Percentiles rank a stretch among this genome's conserved stretches.
These are phyloP conservation scores for Drosophila guanche DNA, from an alignment of 1,140 invertebrate genomes.

Conservation along the genomic window DNA sequence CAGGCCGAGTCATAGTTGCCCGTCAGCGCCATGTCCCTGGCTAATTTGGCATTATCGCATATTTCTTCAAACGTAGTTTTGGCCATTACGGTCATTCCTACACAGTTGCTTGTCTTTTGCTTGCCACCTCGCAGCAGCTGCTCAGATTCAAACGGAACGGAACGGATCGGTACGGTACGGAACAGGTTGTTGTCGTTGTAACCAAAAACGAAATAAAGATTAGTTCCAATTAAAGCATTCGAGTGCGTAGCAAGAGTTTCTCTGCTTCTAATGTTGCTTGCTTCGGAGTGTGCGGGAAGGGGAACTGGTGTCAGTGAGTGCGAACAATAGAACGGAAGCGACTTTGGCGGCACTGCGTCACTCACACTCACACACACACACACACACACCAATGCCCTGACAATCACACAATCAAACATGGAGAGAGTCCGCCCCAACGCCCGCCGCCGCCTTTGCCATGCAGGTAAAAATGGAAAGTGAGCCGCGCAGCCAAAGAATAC, in stretches of 20 bases:
- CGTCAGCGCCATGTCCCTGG: constrained; percentile 95
- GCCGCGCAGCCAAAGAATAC: constrained; percentile 17
- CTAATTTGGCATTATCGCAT: constrained; percentile 95
- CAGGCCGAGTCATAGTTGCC: constrained; percentile 97
- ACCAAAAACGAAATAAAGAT: constrained; percentile 78
- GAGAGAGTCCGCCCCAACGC: constrained; percentile 33
- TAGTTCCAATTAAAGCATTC: constrained; percentile 70
- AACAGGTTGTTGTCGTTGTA: constrained; percentile 79
- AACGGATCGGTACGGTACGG: constrained; percentile 19
- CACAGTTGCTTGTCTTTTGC: constrained; percentile 83
- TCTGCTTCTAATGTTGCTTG: constrained; percentile 2
- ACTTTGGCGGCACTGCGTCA: constrained; percentile 61
- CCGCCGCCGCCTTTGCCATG: constrained; percentile 35
- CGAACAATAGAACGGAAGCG: constrained; percentile 78
- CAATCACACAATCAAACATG: constrained; percentile 9
- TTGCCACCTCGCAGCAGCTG: constrained; percentile 83
- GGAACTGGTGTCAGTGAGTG: not conserved
- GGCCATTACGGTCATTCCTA: constrained; percentile 90
- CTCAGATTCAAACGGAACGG: constrained; percentile 15
- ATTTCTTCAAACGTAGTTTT: constrained; percentile 92
- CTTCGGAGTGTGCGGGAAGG: constrained; percentile 14
- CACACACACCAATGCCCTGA: too few relatives aligned
- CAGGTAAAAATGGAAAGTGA: constrained; percentile 80
- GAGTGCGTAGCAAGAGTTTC: constrained; percentile 64
- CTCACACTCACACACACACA: constrained; percentile 32